Conservation (phyloP, 2,113 vertebrate species). For the Gobius niger region DNA sequence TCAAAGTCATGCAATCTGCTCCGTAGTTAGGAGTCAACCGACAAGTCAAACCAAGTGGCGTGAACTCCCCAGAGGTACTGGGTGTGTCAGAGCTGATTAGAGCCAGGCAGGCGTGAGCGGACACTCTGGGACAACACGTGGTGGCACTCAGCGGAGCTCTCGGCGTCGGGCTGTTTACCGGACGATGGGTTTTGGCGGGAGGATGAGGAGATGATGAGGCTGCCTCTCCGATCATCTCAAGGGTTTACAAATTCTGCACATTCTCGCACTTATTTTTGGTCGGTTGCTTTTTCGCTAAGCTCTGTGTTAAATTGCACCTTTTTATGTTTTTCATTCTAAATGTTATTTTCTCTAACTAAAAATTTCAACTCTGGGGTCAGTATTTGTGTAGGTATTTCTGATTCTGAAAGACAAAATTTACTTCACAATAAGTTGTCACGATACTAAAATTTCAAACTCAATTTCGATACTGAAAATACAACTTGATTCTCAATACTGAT, state of each 20-base stretch:
- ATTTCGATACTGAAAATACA: no score
- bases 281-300: no score
- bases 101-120: constrained; percentile 57
- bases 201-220: constrained; percentile 58
- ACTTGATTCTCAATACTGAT: no score
- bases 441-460: no score
- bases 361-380: no score
- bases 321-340: no score
- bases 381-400: no score
- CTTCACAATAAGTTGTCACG: no score
- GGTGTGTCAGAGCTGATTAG: constrained; percentile 70
- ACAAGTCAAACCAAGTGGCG: constrained; percentile 58
- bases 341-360: no score
- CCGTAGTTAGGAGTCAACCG: constrained; percentile 56
- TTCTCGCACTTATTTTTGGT: no score
- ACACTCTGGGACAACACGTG: constrained; percentile 58
- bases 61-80: constrained; percentile 64
- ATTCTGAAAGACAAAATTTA: no score
- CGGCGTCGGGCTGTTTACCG: constrained; percentile 51
- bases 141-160: constrained; percentile 46
- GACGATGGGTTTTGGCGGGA: constrained; percentile 55
- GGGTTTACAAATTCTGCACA: not conserved
- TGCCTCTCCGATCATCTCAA: not conserved
- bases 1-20: constrained; percentile 50
- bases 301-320: no score